Evolutionary conservation across 2,888 invertebrate species (phyloP), one percentile per base, ranked within the genome.

Genomic region (Trissonchulus latispiculum): DNA sequence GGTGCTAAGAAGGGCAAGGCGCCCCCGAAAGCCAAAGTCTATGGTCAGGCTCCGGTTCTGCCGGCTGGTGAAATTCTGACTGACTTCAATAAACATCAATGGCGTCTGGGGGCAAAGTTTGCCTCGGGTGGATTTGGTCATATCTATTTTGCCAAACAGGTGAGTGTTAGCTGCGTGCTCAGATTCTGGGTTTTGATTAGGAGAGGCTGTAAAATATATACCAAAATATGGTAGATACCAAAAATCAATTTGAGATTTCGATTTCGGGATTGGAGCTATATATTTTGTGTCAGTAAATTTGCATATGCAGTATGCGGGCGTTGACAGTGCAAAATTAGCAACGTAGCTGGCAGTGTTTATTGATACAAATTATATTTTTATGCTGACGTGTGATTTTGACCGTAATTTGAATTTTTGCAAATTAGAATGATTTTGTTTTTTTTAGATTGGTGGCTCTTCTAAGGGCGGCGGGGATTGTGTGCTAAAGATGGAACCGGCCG

Each of bases 401-500:
- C 15, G 8, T 15, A 18, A 66, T 15, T 18, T n/a, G 66, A 18
- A n/a, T 15, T 15, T 15, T 15, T 18, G 15, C 8, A 66, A 66
- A 8, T 18, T 29, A 66, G 18, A n/a, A 66, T 8, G 28, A n/a
- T n/a, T n/a, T 66, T 8, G 8, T 66, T 66, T n/a, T 66, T 8
- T 18, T 66, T n/a, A 31, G 28, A 18, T 15, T n/a, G 28, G 28
- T 66, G 28, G 66, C 32, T 8, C 8, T 66, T 31, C 15, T 8
- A 66, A 66, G 28, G 8, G n/a, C 23, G 31, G 36, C 2, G 3
- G n/a, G 23, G 2, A 71, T 23, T 73, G 70, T 48, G 72, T 79
- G 2, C 76, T 81, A 66, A 82, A 82, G 74, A 77, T 82, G 91
- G 99, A 99, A 83, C 95, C 93, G 1, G 90, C 92, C 83, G 88